A percentile compares a stretch with the other conserved stretches of the same genome.
These are phyloP conservation scores for Linepithema humile DNA, from an alignment of 1,140 invertebrate genomes.

Conservation along the genomic window DNA sequence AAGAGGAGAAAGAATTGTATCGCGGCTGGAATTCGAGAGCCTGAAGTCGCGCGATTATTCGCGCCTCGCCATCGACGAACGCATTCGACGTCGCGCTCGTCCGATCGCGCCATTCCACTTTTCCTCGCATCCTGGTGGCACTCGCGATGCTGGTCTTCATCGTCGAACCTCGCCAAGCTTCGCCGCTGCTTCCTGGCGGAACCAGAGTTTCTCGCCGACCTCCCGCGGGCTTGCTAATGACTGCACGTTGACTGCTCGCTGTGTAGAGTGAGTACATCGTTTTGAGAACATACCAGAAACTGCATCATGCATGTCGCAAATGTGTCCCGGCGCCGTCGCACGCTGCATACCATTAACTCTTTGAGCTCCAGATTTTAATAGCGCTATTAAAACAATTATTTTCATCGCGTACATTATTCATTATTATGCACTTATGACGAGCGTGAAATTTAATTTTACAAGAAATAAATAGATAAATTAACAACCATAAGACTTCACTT, in stretches of 20 bases:
- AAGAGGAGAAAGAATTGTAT: background rate
- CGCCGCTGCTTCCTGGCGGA: constrained; percentile 2
- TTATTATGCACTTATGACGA: too few species aligned
- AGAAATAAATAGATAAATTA: too few species aligned
- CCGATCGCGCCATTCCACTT: background rate
- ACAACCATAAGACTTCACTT: too few species aligned
- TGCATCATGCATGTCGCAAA: constrained; percentile 16
- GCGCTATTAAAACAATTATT: too few species aligned
- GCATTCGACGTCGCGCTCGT: background rate
- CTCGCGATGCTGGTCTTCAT: background rate
- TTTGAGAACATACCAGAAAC: background rate
- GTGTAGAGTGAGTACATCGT: constrained; percentile 15
- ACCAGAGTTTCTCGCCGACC: background rate
- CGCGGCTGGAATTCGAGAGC: background rate
- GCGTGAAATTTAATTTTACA: too few species aligned
- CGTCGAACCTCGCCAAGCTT: background rate
- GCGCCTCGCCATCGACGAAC: too few species aligned
- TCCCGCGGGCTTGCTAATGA: constrained; percentile 17
- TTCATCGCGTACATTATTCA: too few species aligned
- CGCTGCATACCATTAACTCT: too few species aligned
- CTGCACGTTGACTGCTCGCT: constrained; percentile 24
- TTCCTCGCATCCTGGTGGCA: background rate
- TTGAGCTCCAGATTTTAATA: too few species aligned
- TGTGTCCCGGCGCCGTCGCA: background rate
- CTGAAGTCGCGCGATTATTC: background rate